These are phyloP conservation scores for Magallana ariakensis DNA, from an alignment of 1,140 invertebrate genomes.

Conservation along the genomic window DNA sequence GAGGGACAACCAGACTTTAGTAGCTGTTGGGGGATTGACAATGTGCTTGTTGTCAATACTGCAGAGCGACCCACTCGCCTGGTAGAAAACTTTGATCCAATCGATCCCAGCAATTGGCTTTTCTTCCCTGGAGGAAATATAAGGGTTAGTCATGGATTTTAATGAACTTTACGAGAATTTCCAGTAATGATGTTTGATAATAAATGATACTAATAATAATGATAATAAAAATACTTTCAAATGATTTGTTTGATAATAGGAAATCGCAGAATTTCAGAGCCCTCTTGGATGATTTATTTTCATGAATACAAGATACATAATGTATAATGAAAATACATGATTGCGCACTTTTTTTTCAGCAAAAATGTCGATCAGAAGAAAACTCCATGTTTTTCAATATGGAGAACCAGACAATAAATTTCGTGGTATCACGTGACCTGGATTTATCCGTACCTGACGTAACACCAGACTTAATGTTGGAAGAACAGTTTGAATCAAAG, in stretches of 20 bases:
- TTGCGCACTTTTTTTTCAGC: slow-evolving; percentile 59
- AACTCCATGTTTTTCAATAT: slow-evolving; percentile 77
- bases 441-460: slow-evolving; percentile 67
- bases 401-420: slow-evolving; percentile 68
- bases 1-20: slow-evolving; percentile 47
- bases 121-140: slow-evolving; percentile 79
- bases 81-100: slow-evolving; percentile 79
- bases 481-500: slow-evolving; percentile 74
- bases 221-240: no score
- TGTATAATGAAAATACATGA: no score
- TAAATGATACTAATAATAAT: no score
- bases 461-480: slow-evolving; percentile 69
- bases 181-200: no score
- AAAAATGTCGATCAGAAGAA: slow-evolving; percentile 77
- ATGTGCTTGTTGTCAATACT: slow-evolving; percentile 77
- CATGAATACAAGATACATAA: no score
- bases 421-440: slow-evolving; percentile 75
- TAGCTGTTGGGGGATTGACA: slow-evolving; percentile 79
- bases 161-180: no score
- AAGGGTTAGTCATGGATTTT: slow-evolving; percentile 59
- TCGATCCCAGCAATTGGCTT: slow-evolving; percentile 78
- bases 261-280: no score
- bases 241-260: no score
- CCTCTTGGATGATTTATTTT: no score
- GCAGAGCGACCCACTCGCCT: slow-evolving; percentile 72